Percentiles rank a stretch among this genome's conserved stretches.
These are phyloP conservation scores for Meliscaeva auricollis DNA, from an alignment of 2,888 invertebrate genomes.

Conservation along the genomic window DNA sequence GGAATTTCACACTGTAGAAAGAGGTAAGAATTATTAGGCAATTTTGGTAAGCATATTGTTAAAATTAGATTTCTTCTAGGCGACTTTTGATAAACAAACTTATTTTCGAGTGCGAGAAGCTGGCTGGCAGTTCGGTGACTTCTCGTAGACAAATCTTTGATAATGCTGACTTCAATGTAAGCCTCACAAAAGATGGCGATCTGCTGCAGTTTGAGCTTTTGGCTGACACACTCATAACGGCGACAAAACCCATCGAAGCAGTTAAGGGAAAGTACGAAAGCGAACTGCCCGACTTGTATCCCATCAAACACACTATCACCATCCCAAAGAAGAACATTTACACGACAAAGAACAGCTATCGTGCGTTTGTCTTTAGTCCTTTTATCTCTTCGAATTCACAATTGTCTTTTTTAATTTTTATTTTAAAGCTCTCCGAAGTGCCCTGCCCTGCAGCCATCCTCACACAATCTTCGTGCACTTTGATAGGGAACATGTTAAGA, in stretches of 20 bases:
- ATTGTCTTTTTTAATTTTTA: slow-evolving; percentile 2
- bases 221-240: slow-evolving; percentile 88
- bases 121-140: slow-evolving; percentile 85
- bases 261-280: slow-evolving; percentile 84
- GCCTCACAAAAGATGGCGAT: slow-evolving; percentile 87
- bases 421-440: slow-evolving; percentile 78
- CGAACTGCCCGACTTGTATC: slow-evolving; percentile 89
- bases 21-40: slow-evolving; percentile 86
- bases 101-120: slow-evolving; percentile 88
- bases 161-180: slow-evolving; percentile 86
- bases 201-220: slow-evolving; percentile 87
- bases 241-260: slow-evolving; percentile 87
- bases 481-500: slow-evolving; percentile 87
- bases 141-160: slow-evolving; percentile 86
- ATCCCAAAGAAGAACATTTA: slow-evolving; percentile 87
- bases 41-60: too few relatives aligned
- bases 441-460: slow-evolving; percentile 82
- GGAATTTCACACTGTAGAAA: slow-evolving; percentile 90
- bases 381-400: neutral
- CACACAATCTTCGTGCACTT: slow-evolving; percentile 92
- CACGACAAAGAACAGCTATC: slow-evolving; percentile 87
- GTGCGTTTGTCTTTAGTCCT: slow-evolving; percentile 86
- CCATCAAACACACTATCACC: slow-evolving; percentile 89
- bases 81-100: slow-evolving; percentile 88
- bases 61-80: slow-evolving; percentile 85